A percentile compares a stretch with the other conserved stretches of the same genome.
These are phyloP conservation scores for Bungarus multicinctus DNA, from an alignment of 2,113 vertebrate genomes.

Conservation along the genomic window DNA sequence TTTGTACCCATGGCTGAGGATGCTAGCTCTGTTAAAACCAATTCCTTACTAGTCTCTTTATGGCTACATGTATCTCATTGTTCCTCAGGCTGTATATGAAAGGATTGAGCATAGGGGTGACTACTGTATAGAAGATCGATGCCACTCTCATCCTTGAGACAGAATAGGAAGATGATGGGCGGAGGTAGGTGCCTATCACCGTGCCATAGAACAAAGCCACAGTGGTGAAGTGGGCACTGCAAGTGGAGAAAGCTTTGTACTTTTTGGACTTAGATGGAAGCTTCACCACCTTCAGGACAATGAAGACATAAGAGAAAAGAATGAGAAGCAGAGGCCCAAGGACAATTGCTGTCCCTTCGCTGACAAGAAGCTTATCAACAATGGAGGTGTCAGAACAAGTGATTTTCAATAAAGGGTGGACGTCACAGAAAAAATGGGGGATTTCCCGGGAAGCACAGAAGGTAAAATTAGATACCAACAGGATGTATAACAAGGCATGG, in stretches of 20 bases:
- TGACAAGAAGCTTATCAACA: background rate
- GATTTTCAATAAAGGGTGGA: conserved; percentile 49
- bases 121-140: conserved; percentile 35
- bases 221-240: conserved; percentile 22
- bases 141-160: conserved; percentile 18
- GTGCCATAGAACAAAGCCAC: conserved; percentile 40
- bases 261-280: conserved; percentile 29
- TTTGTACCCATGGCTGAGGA: background rate
- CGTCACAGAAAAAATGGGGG: conserved; percentile 52
- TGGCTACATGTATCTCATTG: conserved; percentile 40
- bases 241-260: conserved; percentile 52
- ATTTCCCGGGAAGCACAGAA: conserved; percentile 53
- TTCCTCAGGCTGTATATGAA: conserved; percentile 56
- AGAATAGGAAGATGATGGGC: conserved; percentile 31
- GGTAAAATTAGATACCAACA: conserved; percentile 23
- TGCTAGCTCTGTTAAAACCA: background rate
- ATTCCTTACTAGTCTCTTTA: conserved; percentile 4
- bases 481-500: background rate
- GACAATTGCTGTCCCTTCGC: conserved; percentile 30
- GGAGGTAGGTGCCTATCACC: conserved; percentile 43
- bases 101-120: conserved; percentile 42
- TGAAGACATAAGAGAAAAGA: conserved; percentile 47
- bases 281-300: conserved; percentile 4
- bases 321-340: conserved; percentile 49
- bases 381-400: conserved; percentile 22